Evolutionary conservation across 1,140 invertebrate genomes (phyloP).

Genomic region (Belonocnema kinseyi): DNA sequence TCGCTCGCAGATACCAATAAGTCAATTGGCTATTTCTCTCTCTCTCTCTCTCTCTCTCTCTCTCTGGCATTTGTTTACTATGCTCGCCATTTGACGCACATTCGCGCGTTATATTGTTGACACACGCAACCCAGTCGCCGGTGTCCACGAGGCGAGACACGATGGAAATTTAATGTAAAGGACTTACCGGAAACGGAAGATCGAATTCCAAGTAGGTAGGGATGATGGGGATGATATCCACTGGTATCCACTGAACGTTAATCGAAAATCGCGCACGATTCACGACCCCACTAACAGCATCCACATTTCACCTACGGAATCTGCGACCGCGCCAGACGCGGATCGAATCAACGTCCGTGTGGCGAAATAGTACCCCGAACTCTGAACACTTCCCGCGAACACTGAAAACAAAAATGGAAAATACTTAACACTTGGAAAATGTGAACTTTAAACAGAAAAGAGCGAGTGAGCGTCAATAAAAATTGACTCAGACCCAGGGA

Average conservation of each 20-base stretch:
- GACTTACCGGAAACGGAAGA: constrained; percentile 43
- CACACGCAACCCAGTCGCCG: constrained; percentile 2
- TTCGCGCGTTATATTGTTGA: constrained; percentile 43
- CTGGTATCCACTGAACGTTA: constrained; percentile 40
- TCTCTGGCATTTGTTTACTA: constrained; percentile 64
- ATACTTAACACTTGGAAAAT: not conserved
- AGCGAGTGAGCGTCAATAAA: no score
- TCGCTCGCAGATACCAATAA: no score
- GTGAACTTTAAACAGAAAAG: no score
- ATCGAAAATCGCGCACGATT: constrained; percentile 62
- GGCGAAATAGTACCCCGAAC: constrained; percentile 39
- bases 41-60: constrained; percentile 31
- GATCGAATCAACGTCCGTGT: constrained; percentile 59
- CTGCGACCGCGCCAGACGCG: constrained; percentile 62
- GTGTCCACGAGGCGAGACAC: constrained; percentile 1
- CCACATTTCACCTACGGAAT: constrained; percentile 69
- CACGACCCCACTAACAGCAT: constrained; percentile 66
- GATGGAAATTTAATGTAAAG: constrained; percentile 16
- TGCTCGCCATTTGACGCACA: constrained; percentile 42
- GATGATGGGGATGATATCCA: constrained; percentile 33
- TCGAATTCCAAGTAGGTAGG: not conserved
- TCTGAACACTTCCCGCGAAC: not conserved
- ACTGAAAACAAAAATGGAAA: not conserved
- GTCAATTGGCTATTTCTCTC: constrained; percentile 9
- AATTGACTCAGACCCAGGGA: no score